These are phyloP conservation scores for Triplophysa tibetana DNA, from an alignment of 2,113 vertebrate species.

Conservation along the genomic window DNA sequence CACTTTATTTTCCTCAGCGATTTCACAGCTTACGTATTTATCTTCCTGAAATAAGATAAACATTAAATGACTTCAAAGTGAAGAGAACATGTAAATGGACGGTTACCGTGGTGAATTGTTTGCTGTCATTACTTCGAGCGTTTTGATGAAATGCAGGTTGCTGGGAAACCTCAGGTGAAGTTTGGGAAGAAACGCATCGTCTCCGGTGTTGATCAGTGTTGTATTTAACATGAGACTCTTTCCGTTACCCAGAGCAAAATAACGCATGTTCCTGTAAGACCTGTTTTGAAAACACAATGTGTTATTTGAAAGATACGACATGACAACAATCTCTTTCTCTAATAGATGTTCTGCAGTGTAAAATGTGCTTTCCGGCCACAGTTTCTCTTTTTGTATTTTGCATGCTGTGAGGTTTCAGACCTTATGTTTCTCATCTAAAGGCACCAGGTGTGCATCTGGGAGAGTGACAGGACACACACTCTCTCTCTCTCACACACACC, in stretches of 20 bases:
- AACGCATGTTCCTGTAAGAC: slow-evolving; percentile 76
- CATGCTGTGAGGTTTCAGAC: slow-evolving; percentile 35
- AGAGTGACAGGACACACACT: slow-evolving; percentile 66
- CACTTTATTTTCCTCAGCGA: slow-evolving; percentile 75
- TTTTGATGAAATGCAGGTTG: slow-evolving; percentile 86
- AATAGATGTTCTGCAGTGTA: too few relatives aligned
- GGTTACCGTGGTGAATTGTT: not conserved
- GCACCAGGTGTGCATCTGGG: slow-evolving; percentile 80
- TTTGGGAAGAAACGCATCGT: slow-evolving; percentile 85
- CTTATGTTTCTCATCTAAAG: slow-evolving; percentile 63
- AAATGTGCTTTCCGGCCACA: not conserved
- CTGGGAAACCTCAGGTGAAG: slow-evolving; percentile 80
- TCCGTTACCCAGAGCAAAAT: slow-evolving; percentile 82
- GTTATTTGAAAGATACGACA: not conserved
- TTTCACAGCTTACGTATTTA: slow-evolving; percentile 81
- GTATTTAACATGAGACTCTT: slow-evolving; percentile 82
- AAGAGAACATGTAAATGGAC: not conserved
- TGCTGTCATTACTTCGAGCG: slow-evolving; percentile 66
- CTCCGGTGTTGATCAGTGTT: slow-evolving; percentile 82
- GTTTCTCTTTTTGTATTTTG: too few relatives aligned
- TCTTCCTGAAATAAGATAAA: slow-evolving; percentile 76
- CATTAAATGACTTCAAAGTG: not conserved
- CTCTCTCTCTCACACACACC: slow-evolving; percentile 34
- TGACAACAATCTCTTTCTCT: not conserved
- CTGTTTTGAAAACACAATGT: slow-evolving; percentile 58